These are phyloP conservation scores for Spilosoma lubricipeda DNA, from an alignment of 2,888 invertebrate genomes.

Conservation along the genomic window DNA sequence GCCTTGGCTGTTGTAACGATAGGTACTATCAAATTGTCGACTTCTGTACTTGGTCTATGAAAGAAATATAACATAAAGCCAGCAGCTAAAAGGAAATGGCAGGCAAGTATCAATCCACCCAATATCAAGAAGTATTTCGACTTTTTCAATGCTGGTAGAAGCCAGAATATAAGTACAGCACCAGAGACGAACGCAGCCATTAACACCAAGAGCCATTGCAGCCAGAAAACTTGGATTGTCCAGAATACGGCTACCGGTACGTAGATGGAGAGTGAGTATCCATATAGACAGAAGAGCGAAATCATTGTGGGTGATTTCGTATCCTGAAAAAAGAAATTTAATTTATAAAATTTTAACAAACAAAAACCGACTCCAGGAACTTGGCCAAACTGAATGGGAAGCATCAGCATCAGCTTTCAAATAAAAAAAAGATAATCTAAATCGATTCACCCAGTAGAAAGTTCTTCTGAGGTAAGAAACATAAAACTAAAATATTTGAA, in stretches of 20 bases:
- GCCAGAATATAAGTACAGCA: slow-evolving; percentile 92
- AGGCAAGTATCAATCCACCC: slow-evolving; percentile 88
- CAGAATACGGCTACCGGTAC: slow-evolving; percentile 97
- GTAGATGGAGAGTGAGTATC: slow-evolving; percentile 97
- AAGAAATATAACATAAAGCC: slow-evolving; percentile 96
- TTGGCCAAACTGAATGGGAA: too few species aligned
- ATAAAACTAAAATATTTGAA: too few species aligned
- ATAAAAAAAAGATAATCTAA: too few species aligned
- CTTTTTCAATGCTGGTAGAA: slow-evolving; percentile 91
- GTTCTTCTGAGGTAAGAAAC: too few species aligned
- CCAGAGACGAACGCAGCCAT: slow-evolving; percentile 94
- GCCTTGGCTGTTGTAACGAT: slow-evolving; percentile 53
- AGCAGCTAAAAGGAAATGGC: slow-evolving; percentile 93
- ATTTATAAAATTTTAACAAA: too few species aligned
- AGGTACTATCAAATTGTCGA: slow-evolving; percentile 9
- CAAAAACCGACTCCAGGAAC: too few species aligned
- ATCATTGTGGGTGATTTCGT: slow-evolving; percentile 89
- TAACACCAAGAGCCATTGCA: slow-evolving; percentile 95
- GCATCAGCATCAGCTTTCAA: too few species aligned
- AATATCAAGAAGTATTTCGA: slow-evolving; percentile 84
- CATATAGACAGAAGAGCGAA: slow-evolving; percentile 97
- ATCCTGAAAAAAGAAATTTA: slow-evolving; percentile 68
- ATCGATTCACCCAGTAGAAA: too few species aligned
- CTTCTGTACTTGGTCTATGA: slow-evolving; percentile 82
- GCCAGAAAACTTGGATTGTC: slow-evolving; percentile 93